Evolutionary conservation across 2,113 vertebrate species (phyloP).

Genomic region (Paradoxurus hermaphroditus): DNA sequence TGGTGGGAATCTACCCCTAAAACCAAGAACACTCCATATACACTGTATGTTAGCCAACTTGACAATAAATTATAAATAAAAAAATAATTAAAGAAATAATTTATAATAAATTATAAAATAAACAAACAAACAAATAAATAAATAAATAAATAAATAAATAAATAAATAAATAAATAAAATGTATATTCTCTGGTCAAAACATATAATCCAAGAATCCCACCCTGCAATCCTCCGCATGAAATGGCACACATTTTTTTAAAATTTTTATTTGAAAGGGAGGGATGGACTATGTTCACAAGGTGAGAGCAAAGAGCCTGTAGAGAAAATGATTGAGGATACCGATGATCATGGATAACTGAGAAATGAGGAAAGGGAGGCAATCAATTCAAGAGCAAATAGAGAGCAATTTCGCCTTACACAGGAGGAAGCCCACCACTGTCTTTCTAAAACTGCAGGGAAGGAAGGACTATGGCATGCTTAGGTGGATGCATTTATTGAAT

Average conservation of each 20-base stretch:
- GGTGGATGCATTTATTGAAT: background rate
- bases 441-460: background rate
- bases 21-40: too few species aligned
- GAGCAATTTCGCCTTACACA: background rate
- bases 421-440: background rate
- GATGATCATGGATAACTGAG: background rate
- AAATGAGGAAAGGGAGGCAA: background rate
- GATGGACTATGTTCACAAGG: background rate
- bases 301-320: background rate
- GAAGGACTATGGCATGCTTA: background rate
- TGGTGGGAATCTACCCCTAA: too few species aligned
- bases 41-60: too few species aligned
- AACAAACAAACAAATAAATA: too few species aligned
- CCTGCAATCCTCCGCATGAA: rapidly evolving
- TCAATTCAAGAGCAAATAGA: background rate
- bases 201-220: background rate
- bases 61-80: too few species aligned
- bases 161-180: too few species aligned
- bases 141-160: background rate
- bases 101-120: too few species aligned
- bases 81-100: too few species aligned
- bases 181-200: background rate
- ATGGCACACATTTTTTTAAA: background rate
- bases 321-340: background rate
- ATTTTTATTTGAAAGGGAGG: background rate